Evolutionary conservation across 2,113 vertebrate species (phyloP).

Genomic region (Suncus etruscus): DNA sequence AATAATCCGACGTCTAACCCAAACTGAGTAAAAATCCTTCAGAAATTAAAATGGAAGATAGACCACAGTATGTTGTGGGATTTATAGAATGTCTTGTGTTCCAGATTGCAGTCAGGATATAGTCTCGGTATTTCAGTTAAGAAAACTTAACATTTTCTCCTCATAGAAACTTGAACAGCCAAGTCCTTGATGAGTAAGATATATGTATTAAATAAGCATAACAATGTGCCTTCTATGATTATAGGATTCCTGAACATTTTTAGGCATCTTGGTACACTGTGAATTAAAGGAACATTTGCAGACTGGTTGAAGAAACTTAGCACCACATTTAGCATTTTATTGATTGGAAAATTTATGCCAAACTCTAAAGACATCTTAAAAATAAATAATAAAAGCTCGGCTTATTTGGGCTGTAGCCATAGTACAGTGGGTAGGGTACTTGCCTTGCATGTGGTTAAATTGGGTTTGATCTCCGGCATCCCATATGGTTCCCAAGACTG

Average conservation of each 20-base stretch:
- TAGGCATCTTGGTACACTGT: neutral
- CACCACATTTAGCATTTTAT: constrained; percentile 1
- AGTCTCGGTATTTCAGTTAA: neutral
- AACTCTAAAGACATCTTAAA: constrained; percentile 14
- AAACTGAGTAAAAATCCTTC: neutral
- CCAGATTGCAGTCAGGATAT: neutral
- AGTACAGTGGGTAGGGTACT: too few species aligned
- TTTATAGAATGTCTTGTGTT: neutral
- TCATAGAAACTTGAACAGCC: neutral
- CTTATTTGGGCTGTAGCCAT: neutral
- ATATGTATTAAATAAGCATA: neutral
- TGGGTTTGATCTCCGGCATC: too few species aligned
- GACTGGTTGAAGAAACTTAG: neutral
- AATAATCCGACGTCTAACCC: neutral
- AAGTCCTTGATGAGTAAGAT: neutral
- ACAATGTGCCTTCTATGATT: neutral
- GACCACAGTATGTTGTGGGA: neutral
- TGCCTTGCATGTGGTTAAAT: too few species aligned
- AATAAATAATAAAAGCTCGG: neutral
- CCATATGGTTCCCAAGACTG: too few species aligned
- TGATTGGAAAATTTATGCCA: constrained; percentile 11
- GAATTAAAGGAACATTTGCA: neutral
- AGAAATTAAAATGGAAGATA: neutral
- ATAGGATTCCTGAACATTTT: neutral
- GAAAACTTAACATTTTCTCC: neutral